Percentiles rank a stretch among this genome's conserved stretches.
phyloP scores from a whole-genome alignment of 1,140 invertebrate genomes.

The Zophobas morio region DNA sequence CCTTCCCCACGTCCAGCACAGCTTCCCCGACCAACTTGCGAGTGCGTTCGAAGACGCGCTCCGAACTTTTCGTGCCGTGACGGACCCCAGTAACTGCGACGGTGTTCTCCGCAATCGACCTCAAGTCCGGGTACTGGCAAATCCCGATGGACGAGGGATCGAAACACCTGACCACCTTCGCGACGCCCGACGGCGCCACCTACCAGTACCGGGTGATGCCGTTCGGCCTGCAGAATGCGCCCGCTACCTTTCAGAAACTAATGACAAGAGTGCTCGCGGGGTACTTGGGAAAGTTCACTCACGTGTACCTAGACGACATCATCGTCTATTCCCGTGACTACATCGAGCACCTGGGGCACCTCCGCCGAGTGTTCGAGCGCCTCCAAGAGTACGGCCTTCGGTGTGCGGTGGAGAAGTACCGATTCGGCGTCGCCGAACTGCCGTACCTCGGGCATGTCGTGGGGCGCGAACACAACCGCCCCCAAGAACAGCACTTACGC shows the following conservation, averaged over 20 bases:
- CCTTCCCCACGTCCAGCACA: too few species aligned
- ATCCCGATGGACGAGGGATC: too few species aligned
- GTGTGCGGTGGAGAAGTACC: background rate
- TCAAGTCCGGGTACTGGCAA: background rate
- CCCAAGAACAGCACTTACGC: background rate
- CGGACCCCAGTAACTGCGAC: background rate
- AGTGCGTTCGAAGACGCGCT: too few species aligned
- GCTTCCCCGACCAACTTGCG: too few species aligned
- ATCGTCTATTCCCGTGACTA: background rate
- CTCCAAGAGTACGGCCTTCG: slow-evolving; percentile 11
- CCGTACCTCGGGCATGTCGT: background rate
- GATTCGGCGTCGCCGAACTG: background rate
- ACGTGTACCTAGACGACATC: slow-evolving; percentile 4
- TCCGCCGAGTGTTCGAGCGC: background rate
- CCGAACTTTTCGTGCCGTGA: too few species aligned
- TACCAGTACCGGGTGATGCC: too few species aligned
- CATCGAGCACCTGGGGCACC: slow-evolving; percentile 7
- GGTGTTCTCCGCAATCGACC: background rate
- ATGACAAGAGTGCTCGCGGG: slow-evolving; percentile 12
- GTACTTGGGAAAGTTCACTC: slow-evolving; percentile 9
- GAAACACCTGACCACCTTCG: too few species aligned
- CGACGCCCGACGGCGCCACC: too few species aligned
- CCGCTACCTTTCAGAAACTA: background rate
- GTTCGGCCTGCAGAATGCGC: background rate
- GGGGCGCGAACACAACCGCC: background rate